Evolutionary conservation across 2,113 vertebrate genomes (phyloP).

Genomic region (Oryzias celebensis): DNA sequence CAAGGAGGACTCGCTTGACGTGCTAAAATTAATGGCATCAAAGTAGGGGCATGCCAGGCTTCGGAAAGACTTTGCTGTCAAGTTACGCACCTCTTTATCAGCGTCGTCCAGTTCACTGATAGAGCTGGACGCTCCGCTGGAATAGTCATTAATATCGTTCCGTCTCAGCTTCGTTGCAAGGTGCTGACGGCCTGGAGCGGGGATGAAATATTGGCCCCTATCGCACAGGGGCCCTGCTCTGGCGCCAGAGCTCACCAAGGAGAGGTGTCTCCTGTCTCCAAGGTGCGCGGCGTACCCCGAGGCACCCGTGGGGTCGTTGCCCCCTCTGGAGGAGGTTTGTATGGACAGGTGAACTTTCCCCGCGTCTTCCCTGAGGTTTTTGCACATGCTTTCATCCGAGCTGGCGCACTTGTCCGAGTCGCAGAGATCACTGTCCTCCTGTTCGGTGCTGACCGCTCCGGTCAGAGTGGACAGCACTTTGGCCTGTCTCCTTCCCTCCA

Average conservation of each 20-base stretch:
- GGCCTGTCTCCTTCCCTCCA: conserved; percentile 46
- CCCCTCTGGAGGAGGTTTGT: conserved; percentile 83
- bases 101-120: conserved; percentile 97
- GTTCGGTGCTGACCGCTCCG: conserved; percentile 81
- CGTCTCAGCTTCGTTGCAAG: conserved; percentile 82
- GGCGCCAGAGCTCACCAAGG: conserved; percentile 73
- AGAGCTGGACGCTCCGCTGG: conserved; percentile 94
- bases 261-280: conserved; percentile 84
- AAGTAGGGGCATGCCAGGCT: conserved; percentile 95
- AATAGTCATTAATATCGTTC: conserved; percentile 87
- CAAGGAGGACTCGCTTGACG: conserved; percentile 88
- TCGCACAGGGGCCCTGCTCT: conserved; percentile 64
- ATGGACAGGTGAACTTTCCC: conserved; percentile 89
- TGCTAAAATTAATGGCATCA: conserved; percentile 87
- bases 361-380: conserved; percentile 61
- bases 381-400: conserved; percentile 76
- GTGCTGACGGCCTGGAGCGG: conserved; percentile 87
- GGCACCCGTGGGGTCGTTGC: conserved; percentile 80
- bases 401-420: conserved; percentile 79
- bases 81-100: conserved; percentile 94
- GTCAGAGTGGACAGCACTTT: conserved; percentile 74
- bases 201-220: conserved; percentile 75
- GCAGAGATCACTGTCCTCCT: conserved; percentile 78
- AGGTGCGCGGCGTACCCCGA: conserved; percentile 77
- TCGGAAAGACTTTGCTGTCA: conserved; percentile 93